These are phyloP conservation scores for Notolepis coatsorum DNA, from an alignment of 2,797 vertebrate species.

Conservation along the genomic window DNA sequence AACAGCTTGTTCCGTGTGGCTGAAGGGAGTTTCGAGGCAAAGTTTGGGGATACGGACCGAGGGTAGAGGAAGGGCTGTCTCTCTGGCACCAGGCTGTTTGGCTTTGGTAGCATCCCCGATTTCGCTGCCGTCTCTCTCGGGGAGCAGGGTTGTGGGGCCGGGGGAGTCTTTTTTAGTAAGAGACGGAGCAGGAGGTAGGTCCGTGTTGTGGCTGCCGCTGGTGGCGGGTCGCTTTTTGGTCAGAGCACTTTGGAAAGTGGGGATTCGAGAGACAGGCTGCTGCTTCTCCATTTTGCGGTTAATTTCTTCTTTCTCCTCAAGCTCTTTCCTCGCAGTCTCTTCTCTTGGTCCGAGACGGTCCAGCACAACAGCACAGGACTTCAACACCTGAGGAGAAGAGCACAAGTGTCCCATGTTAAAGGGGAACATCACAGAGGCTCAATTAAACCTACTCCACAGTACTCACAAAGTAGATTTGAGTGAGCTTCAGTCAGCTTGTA, in stretches of 20 bases:
- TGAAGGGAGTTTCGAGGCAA: slow-evolving; percentile 23
- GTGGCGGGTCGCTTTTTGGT: slow-evolving; percentile 61
- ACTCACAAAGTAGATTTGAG: no score
- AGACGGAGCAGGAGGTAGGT: slow-evolving; percentile 25
- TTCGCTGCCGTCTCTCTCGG: slow-evolving; percentile 23
- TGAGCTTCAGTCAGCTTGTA: no score
- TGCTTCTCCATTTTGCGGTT: slow-evolving; percentile 64
- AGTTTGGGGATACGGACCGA: slow-evolving; percentile 35
- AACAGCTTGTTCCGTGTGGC: slow-evolving; percentile 19
- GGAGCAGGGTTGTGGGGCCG: slow-evolving; percentile 9
- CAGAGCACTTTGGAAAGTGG: slow-evolving; percentile 74
- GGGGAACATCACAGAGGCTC: no score
- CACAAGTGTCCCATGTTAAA: no score
- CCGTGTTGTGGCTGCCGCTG: slow-evolving; percentile 2
- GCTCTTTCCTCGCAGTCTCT: slow-evolving; percentile 47
- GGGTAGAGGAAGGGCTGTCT: slow-evolving; percentile 40
- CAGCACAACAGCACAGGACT: slow-evolving; percentile 63
- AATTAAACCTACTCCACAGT: no score
- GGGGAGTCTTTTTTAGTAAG: slow-evolving; percentile 43
- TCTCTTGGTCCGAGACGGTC: slow-evolving; percentile 54
- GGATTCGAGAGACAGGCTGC: slow-evolving; percentile 73
- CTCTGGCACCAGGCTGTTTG: slow-evolving; percentile 57
- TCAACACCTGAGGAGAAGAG: slow-evolving; percentile 57
- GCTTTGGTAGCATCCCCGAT: slow-evolving; percentile 43
- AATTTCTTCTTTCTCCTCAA: slow-evolving; percentile 69